Evolutionary conservation across 2,888 invertebrate genomes (phyloP), one percentile per base, ranked within the genome.

Genomic region (Apoda limacodes): DNA sequence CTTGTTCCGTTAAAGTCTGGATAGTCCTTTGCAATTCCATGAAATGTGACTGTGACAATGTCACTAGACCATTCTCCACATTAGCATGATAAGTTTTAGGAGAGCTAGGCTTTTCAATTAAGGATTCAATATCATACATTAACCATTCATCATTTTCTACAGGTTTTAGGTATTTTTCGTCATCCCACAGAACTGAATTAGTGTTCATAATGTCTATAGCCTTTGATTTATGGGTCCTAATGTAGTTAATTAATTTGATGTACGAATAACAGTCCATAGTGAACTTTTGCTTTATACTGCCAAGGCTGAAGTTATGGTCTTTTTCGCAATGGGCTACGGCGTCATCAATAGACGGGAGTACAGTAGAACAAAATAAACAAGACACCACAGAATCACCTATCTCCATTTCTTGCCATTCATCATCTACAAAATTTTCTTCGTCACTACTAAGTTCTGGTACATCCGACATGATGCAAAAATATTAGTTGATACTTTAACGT

Each of bases 201-300:
- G 84, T 59, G 4, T 69, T 63, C 42, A 83, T 75, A 23, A 89
- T 62, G 23, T 83, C 78, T 35, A 84, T 82, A 0, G 88, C 67
- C 28, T 66, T 69, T 2, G 86, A 71, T 39, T 86, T 86, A 29
- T 85, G 82, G 9, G 69, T 80, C 46, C 91, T 85, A 37, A 93
- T 88, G 51, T 86, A 94, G 68, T 93, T 94, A 1, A 94, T 85
- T 51, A 94, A 48, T 60, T 91, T 91, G 13, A 91, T 88, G 46
- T 88, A 92, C 0, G 88, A 88, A 65, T 93, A 92, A 52, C 88
- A 88, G 58, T 93, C 92, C 85, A 93, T 88, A 45, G 83, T 83
- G 50, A 88, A 87, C 55, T 85, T 89, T 3, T 62, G 60, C 61
- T 90, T 89, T 20, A 93, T 68, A 26, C 68, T 63, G 4, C 81